These are phyloP conservation scores for Plebejus melissa DNA, from an alignment of 2,888 invertebrate genomes.

Conservation along the genomic window DNA sequence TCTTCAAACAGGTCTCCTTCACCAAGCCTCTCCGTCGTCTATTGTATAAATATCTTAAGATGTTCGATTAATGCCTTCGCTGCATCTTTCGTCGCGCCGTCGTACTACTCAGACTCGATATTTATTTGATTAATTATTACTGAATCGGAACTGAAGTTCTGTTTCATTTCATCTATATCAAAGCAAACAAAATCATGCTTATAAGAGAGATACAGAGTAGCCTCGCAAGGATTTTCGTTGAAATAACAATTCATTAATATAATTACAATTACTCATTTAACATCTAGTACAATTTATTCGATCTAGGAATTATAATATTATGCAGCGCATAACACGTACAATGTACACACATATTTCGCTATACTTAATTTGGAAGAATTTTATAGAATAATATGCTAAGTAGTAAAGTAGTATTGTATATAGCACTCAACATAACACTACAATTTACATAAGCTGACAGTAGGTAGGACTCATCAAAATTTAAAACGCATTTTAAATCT, in stretches of 20 bases:
- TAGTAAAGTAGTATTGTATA: neutral
- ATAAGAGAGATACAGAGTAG: neutral
- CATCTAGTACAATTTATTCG: too few species aligned
- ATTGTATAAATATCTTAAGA: neutral
- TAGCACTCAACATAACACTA: neutral
- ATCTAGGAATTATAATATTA: too few species aligned
- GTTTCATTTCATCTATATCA: neutral
- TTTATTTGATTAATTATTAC: constrained; percentile 9
- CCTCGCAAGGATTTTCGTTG: neutral
- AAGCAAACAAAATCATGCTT: neutral
- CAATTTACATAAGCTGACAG: neutral
- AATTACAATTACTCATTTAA: too few species aligned
- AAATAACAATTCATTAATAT: too few species aligned
- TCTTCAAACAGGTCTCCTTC: too few species aligned
- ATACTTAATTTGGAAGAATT: too few species aligned
- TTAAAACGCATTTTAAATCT: neutral
- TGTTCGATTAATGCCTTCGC: neutral
- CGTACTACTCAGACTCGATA: neutral
- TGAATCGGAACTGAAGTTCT: neutral
- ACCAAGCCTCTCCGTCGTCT: neutral
- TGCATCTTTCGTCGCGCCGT: neutral
- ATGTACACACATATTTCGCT: too few species aligned
- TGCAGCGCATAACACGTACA: too few species aligned
- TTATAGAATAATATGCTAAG: too few species aligned
- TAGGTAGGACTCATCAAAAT: neutral